Percentiles rank a stretch among this genome's conserved stretches.
Conservation (phyloP, 1,140 invertebrate genomes). For the Drosophila virilis region DNA sequence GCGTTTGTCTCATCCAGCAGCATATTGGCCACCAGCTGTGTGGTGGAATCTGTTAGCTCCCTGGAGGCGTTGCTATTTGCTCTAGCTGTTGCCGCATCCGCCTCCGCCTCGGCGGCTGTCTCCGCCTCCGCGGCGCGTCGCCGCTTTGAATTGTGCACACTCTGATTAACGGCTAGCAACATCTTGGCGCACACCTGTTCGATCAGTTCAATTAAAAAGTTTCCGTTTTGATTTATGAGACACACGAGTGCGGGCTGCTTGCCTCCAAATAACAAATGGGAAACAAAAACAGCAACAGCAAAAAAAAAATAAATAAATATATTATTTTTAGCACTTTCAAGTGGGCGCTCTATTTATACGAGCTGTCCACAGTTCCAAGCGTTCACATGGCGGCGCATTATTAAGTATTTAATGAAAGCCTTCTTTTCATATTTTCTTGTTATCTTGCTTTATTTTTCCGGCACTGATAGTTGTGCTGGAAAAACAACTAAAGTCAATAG, state of each 20-base stretch:
- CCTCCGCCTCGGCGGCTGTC: background rate
- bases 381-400: conserved; percentile 8
- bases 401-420: conserved; percentile 25
- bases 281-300: background rate
- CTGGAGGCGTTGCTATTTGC: background rate
- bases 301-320: conserved; percentile 9
- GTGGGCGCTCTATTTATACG: conserved; percentile 44
- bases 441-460: too few relatives aligned
- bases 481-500: conserved; percentile 34
- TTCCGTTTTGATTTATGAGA: conserved; percentile 57
- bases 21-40: conserved; percentile 47
- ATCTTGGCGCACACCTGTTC: conserved; percentile 54
- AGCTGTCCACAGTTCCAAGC: background rate
- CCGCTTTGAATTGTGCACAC: conserved; percentile 52
- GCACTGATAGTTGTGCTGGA: too few relatives aligned
- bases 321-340: conserved; percentile 41
- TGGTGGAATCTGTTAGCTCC: conserved; percentile 48
- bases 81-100: background rate
- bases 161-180: conserved; percentile 81
- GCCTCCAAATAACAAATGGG: background rate
- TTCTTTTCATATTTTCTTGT: background rate
- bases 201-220: conserved; percentile 28
- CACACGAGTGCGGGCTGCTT: conserved; percentile 45
- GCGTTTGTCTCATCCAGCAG: conserved; percentile 7
- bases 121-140: conserved; percentile 30